Evolutionary conservation across 2,888 invertebrate genomes (phyloP).

Genomic region (Serrognathus titanus): DNA sequence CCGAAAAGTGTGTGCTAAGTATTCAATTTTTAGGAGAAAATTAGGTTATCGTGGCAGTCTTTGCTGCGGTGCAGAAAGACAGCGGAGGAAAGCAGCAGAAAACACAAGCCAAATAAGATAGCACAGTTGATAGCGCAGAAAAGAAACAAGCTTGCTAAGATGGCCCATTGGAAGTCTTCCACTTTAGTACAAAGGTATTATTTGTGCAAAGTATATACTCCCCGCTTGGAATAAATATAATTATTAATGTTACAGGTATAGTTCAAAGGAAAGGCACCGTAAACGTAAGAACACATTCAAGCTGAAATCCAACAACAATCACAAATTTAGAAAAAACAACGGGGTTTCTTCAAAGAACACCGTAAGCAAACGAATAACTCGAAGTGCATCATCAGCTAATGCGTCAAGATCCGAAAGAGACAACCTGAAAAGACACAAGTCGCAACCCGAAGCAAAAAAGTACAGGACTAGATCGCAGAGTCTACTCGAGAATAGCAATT

Average conservation of each 20-base stretch:
- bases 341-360: constrained; percentile 25
- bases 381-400: constrained; percentile 23
- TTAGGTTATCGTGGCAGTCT: constrained; percentile 19
- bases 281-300: constrained; percentile 25
- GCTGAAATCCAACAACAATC: constrained; percentile 28
- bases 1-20: too few relatives aligned
- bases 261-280: constrained; percentile 18
- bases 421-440: not conserved
- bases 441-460: constrained; percentile 27
- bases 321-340: constrained; percentile 31
- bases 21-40: constrained; percentile 14
- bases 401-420: constrained; percentile 2
- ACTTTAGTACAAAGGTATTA: constrained; percentile 40
- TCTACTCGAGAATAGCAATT: constrained; percentile 29
- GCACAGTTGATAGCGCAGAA: constrained; percentile 72
- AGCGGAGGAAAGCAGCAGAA: constrained; percentile 39
- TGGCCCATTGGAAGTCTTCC: constrained; percentile 58
- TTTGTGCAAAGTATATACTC: not conserved
- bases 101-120: constrained; percentile 58
- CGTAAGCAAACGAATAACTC: constrained; percentile 6
- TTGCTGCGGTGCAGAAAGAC: constrained; percentile 42
- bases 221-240: too few relatives aligned
- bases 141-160: constrained; percentile 61
- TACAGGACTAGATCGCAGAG: constrained; percentile 37
- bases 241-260: constrained; percentile 26